A percentile compares a stretch with the other conserved stretches of the same genome.
Evolutionary conservation across 2,888 invertebrate genomes (phyloP).

Genomic region (Erpobdella octoculata): DNA sequence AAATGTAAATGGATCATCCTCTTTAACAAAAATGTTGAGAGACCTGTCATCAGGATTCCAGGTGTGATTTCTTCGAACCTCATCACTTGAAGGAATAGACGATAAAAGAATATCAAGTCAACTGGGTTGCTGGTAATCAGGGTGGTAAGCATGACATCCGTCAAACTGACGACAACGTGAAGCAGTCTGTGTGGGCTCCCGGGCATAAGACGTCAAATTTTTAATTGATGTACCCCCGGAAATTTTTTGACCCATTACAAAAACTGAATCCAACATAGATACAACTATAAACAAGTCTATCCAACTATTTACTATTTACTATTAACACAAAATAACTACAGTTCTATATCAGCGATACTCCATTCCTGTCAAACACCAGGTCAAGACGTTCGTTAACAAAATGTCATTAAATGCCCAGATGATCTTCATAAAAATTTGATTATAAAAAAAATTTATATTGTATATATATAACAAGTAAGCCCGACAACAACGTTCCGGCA

Average conservation of each 20-base stretch:
- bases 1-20: conserved; percentile 94
- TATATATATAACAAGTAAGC: too few relatives aligned
- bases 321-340: too few relatives aligned
- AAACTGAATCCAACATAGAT: background rate
- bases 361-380: too few relatives aligned
- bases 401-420: too few relatives aligned
- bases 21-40: conserved; percentile 96
- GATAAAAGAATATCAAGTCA: conserved; percentile 81
- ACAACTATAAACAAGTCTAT: too few relatives aligned
- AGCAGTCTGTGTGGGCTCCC: conserved; percentile 48
- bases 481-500: too few relatives aligned
- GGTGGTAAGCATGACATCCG: conserved; percentile 38
- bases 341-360: too few relatives aligned
- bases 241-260: conserved; percentile 38
- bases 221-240: conserved; percentile 59
- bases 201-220: background rate
- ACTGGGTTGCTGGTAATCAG: conserved; percentile 68
- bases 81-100: conserved; percentile 59
- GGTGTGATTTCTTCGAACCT: conserved; percentile 82
- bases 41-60: conserved; percentile 95
- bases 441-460: too few relatives aligned
- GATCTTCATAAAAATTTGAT: too few relatives aligned
- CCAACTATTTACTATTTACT: too few relatives aligned
- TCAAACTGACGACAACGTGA: conserved; percentile 45
- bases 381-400: too few relatives aligned